Evolutionary conservation across 1,140 invertebrate genomes (phyloP).

Genomic region (Subanguina moxae): DNA sequence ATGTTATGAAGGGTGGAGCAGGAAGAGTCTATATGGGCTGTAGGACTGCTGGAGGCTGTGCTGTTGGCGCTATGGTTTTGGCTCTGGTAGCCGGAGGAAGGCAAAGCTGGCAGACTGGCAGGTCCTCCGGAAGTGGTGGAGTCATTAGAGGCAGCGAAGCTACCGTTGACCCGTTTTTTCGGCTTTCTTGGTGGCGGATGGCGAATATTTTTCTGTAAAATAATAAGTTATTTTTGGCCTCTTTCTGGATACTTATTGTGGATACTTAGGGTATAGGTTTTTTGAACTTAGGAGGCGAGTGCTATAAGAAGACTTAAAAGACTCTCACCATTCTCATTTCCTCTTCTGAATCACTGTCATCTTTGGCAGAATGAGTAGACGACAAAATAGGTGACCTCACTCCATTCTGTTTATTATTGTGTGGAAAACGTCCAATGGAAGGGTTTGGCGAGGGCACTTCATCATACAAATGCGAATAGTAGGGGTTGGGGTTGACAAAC

Average conservation of each 20-base stretch:
- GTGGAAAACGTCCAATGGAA: too few relatives aligned
- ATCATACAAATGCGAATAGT: constrained; percentile 27
- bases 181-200: background rate
- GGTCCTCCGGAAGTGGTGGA: background rate
- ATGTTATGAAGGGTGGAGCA: background rate
- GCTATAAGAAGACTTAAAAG: too few relatives aligned
- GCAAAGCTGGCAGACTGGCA: constrained; percentile 13
- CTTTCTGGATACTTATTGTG: too few relatives aligned
- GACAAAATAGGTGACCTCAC: background rate
- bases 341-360: constrained; percentile 1
- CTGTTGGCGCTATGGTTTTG: constrained; percentile 40
- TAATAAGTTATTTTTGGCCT: too few relatives aligned
- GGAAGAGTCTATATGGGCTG: background rate
- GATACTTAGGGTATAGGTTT: too few relatives aligned
- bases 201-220: background rate
- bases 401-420: background rate
- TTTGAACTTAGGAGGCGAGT: too few relatives aligned
- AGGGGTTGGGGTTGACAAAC: background rate
- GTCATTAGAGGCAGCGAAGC: constrained; percentile 6
- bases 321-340: background rate
- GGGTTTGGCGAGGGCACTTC: constrained; percentile 24
- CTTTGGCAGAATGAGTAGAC: background rate
- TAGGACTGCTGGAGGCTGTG: background rate
- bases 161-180: background rate
- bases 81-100: constrained; percentile 48